Conservation (phyloP, 2,113 vertebrate genomes). For the Cyanoramphus novaezelandiae region DNA sequence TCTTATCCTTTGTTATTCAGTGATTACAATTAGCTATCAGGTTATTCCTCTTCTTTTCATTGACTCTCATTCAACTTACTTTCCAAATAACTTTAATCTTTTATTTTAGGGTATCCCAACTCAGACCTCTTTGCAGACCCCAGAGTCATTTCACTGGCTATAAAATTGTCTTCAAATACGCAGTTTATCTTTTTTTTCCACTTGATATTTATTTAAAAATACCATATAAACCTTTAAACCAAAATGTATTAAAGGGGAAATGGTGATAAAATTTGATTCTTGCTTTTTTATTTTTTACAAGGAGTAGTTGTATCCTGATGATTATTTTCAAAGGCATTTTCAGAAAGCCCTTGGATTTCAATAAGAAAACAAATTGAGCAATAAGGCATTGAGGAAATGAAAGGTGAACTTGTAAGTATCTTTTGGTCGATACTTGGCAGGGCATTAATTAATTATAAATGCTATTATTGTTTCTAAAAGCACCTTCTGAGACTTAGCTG, state of each 20-base stretch:
- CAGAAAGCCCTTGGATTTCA: conserved; percentile 1
- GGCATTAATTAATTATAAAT: conserved; percentile 25
- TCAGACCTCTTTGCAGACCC: background rate
- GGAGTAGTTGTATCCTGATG: background rate
- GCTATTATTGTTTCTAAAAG: conserved; percentile 22
- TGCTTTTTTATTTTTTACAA: background rate
- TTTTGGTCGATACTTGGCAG: conserved; percentile 39
- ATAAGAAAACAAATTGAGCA: conserved; percentile 17
- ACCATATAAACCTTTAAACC: background rate
- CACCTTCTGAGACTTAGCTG: background rate
- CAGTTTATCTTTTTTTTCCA: background rate
- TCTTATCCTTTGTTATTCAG: background rate
- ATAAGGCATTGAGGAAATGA: conserved; percentile 5
- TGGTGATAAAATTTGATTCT: background rate
- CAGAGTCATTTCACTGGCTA: background rate
- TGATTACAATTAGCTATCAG: background rate
- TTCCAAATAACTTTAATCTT: background rate
- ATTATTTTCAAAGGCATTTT: background rate
- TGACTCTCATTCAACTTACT: background rate
- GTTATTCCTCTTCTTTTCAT: background rate
- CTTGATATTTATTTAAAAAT: background rate
- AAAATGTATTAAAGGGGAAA: background rate
- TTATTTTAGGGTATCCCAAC: background rate
- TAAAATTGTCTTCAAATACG: background rate
- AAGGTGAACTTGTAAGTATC: conserved; percentile 22